Evolutionary conservation across 2,888 invertebrate species (phyloP).

Genomic region (Melipona bicolor): DNA sequence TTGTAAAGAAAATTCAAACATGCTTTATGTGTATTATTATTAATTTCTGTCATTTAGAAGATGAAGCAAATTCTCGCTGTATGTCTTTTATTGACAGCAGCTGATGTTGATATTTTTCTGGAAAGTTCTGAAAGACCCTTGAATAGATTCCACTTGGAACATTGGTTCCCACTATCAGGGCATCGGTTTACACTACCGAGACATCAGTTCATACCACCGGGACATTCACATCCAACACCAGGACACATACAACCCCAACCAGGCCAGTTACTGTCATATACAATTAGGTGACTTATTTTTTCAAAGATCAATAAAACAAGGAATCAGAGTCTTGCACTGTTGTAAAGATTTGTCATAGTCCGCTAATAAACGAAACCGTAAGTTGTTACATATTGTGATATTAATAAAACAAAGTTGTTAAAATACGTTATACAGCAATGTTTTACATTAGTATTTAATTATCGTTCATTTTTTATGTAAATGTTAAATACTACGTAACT

Average conservation of each 20-base stretch:
- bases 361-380: conserved; percentile 68
- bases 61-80: conserved; percentile 35
- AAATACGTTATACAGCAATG: background rate
- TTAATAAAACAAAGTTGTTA: background rate
- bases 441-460: background rate
- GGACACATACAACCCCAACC: background rate
- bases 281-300: background rate
- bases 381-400: conserved; percentile 30
- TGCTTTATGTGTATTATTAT: too few relatives aligned
- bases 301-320: background rate
- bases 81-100: conserved; percentile 9
- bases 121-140: background rate
- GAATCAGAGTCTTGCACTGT: conserved; percentile 4
- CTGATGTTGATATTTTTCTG: background rate
- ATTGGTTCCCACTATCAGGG: too few relatives aligned
- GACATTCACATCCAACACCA: too few relatives aligned
- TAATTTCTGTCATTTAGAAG: background rate
- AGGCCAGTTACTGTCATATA: background rate
- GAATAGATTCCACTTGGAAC: background rate
- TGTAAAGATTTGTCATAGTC: conserved; percentile 72
- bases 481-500: background rate
- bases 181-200: background rate
- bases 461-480: background rate
- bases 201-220: background rate
- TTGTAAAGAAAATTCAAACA: too few relatives aligned